phyloP scores from a whole-genome alignment of 2,797 vertebrate species.

The Danionella dracula region DNA sequence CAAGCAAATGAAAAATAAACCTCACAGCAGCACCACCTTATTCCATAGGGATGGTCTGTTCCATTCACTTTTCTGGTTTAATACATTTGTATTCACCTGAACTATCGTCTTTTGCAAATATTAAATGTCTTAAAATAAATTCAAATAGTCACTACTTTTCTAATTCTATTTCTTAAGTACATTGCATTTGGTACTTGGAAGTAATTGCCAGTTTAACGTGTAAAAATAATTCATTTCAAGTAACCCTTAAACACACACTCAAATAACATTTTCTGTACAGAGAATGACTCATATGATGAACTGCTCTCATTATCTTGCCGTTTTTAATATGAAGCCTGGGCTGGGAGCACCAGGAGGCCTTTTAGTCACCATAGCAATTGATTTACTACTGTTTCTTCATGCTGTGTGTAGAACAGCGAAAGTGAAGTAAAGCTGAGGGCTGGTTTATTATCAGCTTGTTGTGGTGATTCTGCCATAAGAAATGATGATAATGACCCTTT shows the following conservation, averaged over 20 bases:
- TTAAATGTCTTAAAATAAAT: too few species aligned
- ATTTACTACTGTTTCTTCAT: constrained; percentile 41
- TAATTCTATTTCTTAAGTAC: too few species aligned
- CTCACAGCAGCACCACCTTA: too few species aligned
- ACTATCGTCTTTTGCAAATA: too few species aligned
- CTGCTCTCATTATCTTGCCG: constrained; percentile 41
- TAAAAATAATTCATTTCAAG: constrained; percentile 10
- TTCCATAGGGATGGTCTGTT: too few species aligned
- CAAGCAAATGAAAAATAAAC: too few species aligned
- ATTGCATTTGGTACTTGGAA: too few species aligned
- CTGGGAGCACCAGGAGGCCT: constrained; percentile 46
- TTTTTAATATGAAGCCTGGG: constrained; percentile 28
- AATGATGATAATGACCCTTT: constrained; percentile 3
- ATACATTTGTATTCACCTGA: too few species aligned
- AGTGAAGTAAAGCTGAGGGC: constrained; percentile 15
- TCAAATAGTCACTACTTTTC: too few species aligned
- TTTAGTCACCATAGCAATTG: constrained; percentile 52
- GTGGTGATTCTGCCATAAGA: constrained; percentile 9
- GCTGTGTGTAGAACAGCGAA: constrained; percentile 39
- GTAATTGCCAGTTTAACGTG: background rate
- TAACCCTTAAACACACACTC: constrained; percentile 13
- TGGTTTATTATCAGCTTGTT: constrained; percentile 28
- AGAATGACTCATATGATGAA: constrained; percentile 44
- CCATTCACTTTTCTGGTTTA: too few species aligned
- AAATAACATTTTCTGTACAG: constrained; percentile 17